Conservation (phyloP, 2,113 vertebrate species). For the Alectura lathami region DNA sequence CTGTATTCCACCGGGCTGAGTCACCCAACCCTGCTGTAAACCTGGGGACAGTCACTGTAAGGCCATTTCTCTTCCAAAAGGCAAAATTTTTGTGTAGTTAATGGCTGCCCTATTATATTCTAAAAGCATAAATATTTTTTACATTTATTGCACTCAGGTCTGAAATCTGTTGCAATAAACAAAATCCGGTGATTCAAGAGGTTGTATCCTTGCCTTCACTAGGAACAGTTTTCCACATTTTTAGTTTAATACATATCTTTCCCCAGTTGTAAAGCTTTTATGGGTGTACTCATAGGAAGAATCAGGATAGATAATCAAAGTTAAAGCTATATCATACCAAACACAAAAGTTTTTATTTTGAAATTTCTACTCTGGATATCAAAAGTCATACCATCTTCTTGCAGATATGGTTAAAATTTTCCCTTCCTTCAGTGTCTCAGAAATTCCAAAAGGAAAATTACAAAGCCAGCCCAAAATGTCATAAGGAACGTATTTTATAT, state of each 20-base stretch:
- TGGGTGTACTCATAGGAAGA: not conserved
- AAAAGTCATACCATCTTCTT: not conserved
- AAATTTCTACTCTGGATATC: not conserved
- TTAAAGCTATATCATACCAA: slow-evolving; percentile 34
- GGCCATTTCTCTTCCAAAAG: not conserved
- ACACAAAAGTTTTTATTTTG: not conserved
- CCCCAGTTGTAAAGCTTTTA: slow-evolving; percentile 27
- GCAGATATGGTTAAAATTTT: not conserved
- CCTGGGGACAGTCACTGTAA: not conserved
- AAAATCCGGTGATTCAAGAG: not conserved
- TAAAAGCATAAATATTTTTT: not conserved
- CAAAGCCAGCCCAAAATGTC: slow-evolving; percentile 1
- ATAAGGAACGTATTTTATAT: slow-evolving; percentile 50
- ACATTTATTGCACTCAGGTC: not conserved
- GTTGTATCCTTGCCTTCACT: not conserved
- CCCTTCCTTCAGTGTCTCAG: not conserved
- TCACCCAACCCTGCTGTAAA: not conserved
- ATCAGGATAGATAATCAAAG: slow-evolving; percentile 1
- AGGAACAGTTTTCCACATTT: not conserved
- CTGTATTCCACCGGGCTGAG: not conserved
- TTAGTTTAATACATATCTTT: slow-evolving; percentile 31
- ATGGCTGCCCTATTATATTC: not conserved
- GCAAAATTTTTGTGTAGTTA: not conserved
- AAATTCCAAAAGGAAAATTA: slow-evolving; percentile 40
- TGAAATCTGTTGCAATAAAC: not conserved